Conservation (phyloP, 2,888 invertebrate species). For the Brenthis ino region DNA sequence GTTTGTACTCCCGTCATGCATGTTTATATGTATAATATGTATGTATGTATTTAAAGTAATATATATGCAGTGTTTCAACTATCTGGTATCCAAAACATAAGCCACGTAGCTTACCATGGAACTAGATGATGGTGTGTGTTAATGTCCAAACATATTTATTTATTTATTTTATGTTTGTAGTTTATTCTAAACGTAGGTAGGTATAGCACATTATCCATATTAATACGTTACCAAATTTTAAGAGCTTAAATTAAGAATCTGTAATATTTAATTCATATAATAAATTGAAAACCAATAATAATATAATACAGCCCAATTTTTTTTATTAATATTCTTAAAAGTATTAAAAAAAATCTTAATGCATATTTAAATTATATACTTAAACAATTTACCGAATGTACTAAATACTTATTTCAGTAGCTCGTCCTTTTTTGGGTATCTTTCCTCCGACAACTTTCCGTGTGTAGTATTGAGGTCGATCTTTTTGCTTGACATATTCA, state of each 20-base stretch:
- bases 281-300: background rate
- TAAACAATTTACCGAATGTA: slow-evolving; percentile 25
- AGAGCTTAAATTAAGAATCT: no score
- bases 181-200: slow-evolving; percentile 11
- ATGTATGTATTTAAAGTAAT: no score
- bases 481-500: slow-evolving; percentile 43
- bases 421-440: slow-evolving; percentile 40
- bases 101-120: no score
- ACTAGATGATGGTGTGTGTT: no score
- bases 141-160: no score
- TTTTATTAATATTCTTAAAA: no score
- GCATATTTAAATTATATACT: background rate
- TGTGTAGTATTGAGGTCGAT: slow-evolving; percentile 45
- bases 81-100: no score
- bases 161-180: background rate
- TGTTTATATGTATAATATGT: no score
- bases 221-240: no score
- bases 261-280: no score
- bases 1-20: no score
- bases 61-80: no score
- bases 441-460: slow-evolving; percentile 45
- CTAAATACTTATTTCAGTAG: slow-evolving; percentile 41
- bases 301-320: background rate
- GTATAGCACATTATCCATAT: background rate
- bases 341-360: background rate